Evolutionary conservation across 2,113 vertebrate genomes (phyloP), one percentile per base, ranked within the genome.

Genomic region (Scomber scombrus): DNA sequence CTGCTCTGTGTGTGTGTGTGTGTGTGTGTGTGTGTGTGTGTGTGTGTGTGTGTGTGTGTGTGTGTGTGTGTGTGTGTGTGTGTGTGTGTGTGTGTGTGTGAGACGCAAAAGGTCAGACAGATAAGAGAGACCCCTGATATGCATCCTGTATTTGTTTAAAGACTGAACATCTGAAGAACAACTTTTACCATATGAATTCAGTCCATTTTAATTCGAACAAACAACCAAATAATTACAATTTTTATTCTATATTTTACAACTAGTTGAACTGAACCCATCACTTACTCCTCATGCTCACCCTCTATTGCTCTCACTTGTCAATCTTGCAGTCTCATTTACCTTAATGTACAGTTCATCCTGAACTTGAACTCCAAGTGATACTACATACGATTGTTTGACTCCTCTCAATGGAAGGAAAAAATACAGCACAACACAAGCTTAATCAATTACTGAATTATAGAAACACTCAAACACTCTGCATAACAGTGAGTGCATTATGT

Each of bases 51-150:
- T 50, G 34, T 70, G 47, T 57, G 21, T 26, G 3, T 26, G 23
- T 71, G 55, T 51, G 52, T 72, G 49, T 54, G 78, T 68, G 69
- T 57, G 49, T 55, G 31, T 43, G 45, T 21, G 15, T 19, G 23
- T 16, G 19, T 34, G 21, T 62, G 51, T 34, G 9, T 67, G 6
- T 45, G 3, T 31, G 29, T 50, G 19, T 47, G n/a, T 69, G 50
- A 62, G 49, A 16, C 23, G 62, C n/a, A 78, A 23, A 68, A 15
- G 26, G 34, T 58, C 23, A 64, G 23, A 3, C 43, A 4, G 63
- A 71, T 50, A 21, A 46, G 19, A 21, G 29, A 14, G 65, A 76
- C 69, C 5, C 15, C 10, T 67, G 2, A 11, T 15, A 31, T 34
- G 8, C 16, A 51, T 49, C 14, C 21, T 13, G 34, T 16, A 47